Conservation (phyloP, 2,888 invertebrate species). For the Perizoma affinitatum region DNA sequence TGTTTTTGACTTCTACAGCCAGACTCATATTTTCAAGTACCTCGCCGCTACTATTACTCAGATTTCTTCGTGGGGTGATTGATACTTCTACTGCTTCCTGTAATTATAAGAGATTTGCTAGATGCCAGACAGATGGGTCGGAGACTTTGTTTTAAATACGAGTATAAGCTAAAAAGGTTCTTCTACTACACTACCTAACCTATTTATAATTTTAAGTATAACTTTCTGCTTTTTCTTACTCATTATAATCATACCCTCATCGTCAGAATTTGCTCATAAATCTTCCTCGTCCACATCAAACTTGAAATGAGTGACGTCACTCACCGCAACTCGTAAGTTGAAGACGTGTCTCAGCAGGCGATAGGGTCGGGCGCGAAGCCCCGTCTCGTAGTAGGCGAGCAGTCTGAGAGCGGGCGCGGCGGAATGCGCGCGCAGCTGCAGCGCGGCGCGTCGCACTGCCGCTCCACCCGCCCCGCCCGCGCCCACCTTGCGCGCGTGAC, state of each 20-base stretch:
- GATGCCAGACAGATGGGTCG: no score
- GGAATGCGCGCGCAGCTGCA: slow-evolving; percentile 61
- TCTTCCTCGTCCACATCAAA: no score
- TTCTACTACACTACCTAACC: no score
- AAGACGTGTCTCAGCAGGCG: slow-evolving; percentile 71
- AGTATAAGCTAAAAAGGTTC: no score
- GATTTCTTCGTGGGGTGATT: slow-evolving; percentile 81
- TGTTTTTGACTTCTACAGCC: slow-evolving; percentile 88
- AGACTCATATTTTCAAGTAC: slow-evolving; percentile 85
- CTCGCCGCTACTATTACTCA: slow-evolving; percentile 61
- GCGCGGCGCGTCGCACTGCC: slow-evolving; percentile 38
- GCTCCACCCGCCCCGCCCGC: slow-evolving; percentile 47
- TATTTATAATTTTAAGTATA: no score
- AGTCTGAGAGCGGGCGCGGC: slow-evolving; percentile 52
- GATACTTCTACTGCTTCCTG: slow-evolving; percentile 84
- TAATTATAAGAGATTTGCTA: slow-evolving; percentile 5
- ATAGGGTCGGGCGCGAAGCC: slow-evolving; percentile 51
- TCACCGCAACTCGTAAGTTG: slow-evolving; percentile 58
- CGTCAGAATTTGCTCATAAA: no score
- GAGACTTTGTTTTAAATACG: no score
- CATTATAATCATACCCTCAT: no score
- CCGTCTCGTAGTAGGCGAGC: slow-evolving; percentile 71
- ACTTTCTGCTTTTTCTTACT: no score
- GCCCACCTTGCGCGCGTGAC: slow-evolving; percentile 48
- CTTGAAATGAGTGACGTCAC: slow-evolving; percentile 26